phyloP scores from a whole-genome alignment of 2,797 vertebrate genomes.

The Fistularia tabacaria region DNA sequence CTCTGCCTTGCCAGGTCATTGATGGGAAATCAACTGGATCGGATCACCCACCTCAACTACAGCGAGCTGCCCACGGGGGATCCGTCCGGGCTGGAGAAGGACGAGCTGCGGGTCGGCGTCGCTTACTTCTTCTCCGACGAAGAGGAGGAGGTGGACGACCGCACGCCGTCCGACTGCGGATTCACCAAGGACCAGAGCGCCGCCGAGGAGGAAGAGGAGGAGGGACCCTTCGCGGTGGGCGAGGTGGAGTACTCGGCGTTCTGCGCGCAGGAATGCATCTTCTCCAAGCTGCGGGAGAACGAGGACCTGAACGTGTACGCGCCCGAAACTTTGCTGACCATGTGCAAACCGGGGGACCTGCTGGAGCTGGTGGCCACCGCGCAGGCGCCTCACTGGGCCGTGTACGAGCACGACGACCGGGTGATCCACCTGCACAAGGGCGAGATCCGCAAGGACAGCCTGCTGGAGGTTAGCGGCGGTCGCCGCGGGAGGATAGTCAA shows the following conservation, averaged over 20 bases:
- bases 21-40: slow-evolving; percentile 99
- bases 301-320: slow-evolving; percentile 91
- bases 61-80: slow-evolving; percentile 98
- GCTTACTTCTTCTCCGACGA: slow-evolving; percentile 99
- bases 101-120: slow-evolving; percentile 98
- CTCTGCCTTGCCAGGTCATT: slow-evolving; percentile 90
- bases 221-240: slow-evolving; percentile 81
- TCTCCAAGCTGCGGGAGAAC: slow-evolving; percentile 94
- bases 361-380: slow-evolving; percentile 88
- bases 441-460: slow-evolving; percentile 95
- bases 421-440: slow-evolving; percentile 95
- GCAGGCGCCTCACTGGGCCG: slow-evolving; percentile 92
- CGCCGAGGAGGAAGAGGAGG: slow-evolving; percentile 63
- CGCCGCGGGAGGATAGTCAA: slow-evolving; percentile 93
- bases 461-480: slow-evolving; percentile 86
- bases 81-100: slow-evolving; percentile 98
- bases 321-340: slow-evolving; percentile 85
- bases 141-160: slow-evolving; percentile 97
- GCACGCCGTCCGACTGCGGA: slow-evolving; percentile 89
- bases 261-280: slow-evolving; percentile 98
- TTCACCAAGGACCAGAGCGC: slow-evolving; percentile 82
- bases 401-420: slow-evolving; percentile 88
- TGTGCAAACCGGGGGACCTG: slow-evolving; percentile 96
- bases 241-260: slow-evolving; percentile 97
- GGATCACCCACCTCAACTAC: slow-evolving; percentile 99